phyloP scores from a whole-genome alignment of 2,113 vertebrate genomes.

The Microcebus lehilahytsara region DNA sequence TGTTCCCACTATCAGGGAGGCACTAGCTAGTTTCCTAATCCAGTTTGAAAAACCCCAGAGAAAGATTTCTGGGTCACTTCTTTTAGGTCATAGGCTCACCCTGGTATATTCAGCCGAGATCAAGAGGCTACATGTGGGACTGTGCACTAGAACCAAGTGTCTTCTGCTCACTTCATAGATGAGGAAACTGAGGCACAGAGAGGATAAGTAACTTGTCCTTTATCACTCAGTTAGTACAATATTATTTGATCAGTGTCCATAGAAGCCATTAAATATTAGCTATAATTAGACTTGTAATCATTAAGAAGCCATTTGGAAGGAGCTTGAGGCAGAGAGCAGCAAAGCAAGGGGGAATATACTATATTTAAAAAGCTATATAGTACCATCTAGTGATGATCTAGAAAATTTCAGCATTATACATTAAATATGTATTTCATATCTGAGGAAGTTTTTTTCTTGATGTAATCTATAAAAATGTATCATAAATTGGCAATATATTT shows the following conservation, averaged over 20 bases:
- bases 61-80: not conserved
- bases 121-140: not conserved
- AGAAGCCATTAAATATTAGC: not conserved
- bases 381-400: conserved; percentile 46
- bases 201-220: not conserved
- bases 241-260: not conserved
- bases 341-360: not conserved
- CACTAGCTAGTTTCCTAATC: not conserved
- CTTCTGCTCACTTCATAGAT: not conserved
- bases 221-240: not conserved
- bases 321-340: not conserved
- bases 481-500: not conserved
- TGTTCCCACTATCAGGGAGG: not conserved
- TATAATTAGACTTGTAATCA: not conserved
- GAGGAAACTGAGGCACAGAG: not conserved
- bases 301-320: not conserved
- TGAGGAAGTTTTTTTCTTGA: not conserved
- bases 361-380: not conserved
- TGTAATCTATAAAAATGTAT: not conserved
- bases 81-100: not conserved
- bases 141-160: not conserved
- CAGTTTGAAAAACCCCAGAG: not conserved
- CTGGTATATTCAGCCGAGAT: not conserved
- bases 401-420: not conserved
- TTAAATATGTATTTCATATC: not conserved